These are phyloP conservation scores for Numenius arquata DNA, from an alignment of 2,113 vertebrate species.

Conservation along the genomic window DNA sequence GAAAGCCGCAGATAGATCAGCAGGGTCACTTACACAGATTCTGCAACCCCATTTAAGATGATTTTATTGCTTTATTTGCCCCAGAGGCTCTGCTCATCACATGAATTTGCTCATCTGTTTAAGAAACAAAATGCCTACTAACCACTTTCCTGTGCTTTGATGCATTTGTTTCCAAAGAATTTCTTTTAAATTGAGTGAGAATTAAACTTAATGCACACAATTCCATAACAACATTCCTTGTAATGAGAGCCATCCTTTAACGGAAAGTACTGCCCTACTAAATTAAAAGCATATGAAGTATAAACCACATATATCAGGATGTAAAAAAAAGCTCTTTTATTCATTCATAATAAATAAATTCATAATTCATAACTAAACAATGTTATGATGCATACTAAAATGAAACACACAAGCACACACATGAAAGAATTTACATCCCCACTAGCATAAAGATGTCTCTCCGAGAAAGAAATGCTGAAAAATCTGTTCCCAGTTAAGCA, in stretches of 20 bases:
- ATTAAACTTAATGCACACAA: conserved; percentile 38
- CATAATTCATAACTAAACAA: too few species aligned
- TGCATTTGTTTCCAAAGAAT: conserved; percentile 47
- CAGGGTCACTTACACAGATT: conserved; percentile 15
- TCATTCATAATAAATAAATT: too few species aligned
- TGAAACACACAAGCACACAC: not conserved
- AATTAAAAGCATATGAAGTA: conserved; percentile 44
- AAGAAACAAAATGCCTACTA: conserved; percentile 28
- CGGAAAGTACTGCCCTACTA: conserved; percentile 30
- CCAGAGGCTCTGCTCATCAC: not conserved
- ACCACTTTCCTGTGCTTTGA: conserved; percentile 49
- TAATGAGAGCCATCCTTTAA: conserved; percentile 62
- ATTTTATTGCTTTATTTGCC: conserved; percentile 54
- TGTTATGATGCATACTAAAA: conserved; percentile 20
- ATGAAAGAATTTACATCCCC: not conserved
- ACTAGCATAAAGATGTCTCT: not conserved
- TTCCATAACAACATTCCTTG: conserved; percentile 41
- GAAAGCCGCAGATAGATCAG: conserved; percentile 26
- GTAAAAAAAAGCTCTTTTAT: conserved; percentile 7
- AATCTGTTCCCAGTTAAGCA: not conserved
- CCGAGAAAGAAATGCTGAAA: not conserved
- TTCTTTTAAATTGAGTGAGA: conserved; percentile 66
- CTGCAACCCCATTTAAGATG: not conserved
- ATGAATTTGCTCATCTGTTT: conserved; percentile 31
- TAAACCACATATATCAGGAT: conserved; percentile 3